Evolutionary conservation across 2,797 vertebrate species (phyloP).

Genomic region (Clamator glandarius): DNA sequence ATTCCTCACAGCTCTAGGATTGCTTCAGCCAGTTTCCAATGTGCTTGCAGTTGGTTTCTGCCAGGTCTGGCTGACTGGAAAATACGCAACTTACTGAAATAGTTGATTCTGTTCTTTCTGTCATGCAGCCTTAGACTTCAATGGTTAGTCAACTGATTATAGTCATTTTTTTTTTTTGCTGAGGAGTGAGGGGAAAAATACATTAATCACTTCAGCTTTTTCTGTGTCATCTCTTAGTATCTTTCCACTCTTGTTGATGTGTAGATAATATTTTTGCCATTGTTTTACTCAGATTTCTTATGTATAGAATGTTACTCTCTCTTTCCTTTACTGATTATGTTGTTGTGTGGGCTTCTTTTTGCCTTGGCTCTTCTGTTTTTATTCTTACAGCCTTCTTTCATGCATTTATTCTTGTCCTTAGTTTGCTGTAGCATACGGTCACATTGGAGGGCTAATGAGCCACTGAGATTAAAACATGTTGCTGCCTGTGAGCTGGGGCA

Average conservation of each 20-base stretch:
- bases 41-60: not conserved
- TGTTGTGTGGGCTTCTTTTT: not conserved
- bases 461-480: not conserved
- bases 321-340: not conserved
- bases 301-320: not conserved
- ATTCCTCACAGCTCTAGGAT: not conserved
- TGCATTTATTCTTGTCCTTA: not conserved
- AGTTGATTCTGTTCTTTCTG: not conserved
- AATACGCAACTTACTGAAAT: not conserved
- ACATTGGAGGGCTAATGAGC: not conserved
- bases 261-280: not conserved
- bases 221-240: not conserved
- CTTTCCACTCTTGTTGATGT: not conserved
- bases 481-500: not conserved
- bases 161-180: not conserved
- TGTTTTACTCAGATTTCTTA: not conserved
- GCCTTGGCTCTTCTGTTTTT: not conserved
- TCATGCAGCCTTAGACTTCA: not conserved
- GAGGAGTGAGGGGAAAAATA: not conserved
- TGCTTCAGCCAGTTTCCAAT: not conserved
- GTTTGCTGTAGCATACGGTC: not conserved
- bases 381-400: not conserved
- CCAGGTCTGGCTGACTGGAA: not conserved
- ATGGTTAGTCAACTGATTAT: not conserved
- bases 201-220: not conserved